Evolutionary conservation across 30 jellyfish, hydroid and myxozoan genomes (phyloP).

Genomic region (Pelagia noctiluca): DNA sequence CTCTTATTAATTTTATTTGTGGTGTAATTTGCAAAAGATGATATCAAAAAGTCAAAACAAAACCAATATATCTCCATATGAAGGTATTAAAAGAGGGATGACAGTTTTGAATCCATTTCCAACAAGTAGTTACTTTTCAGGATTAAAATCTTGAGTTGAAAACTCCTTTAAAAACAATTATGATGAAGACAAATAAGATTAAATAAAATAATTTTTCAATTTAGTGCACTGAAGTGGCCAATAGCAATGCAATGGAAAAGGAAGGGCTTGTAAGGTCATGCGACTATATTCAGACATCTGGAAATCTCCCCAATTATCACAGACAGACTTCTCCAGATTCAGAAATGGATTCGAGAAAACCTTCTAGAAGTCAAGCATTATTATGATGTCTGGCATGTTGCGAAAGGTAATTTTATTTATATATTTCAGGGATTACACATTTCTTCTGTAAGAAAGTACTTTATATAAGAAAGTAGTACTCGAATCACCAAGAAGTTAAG

Average conservation of each 20-base stretch:
- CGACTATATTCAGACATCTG: slow-evolving; percentile 7
- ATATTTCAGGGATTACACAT: too few relatives aligned
- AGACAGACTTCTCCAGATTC: slow-evolving; percentile 10
- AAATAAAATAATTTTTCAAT: neutral
- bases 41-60: too few relatives aligned
- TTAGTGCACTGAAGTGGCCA: too few relatives aligned
- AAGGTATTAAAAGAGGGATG: neutral
- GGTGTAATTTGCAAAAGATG: too few relatives aligned
- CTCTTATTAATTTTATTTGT: too few relatives aligned
- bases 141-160: too few relatives aligned
- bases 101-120: too few relatives aligned
- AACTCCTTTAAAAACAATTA: neutral
- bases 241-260: too few relatives aligned
- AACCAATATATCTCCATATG: neutral
- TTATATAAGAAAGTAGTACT: too few relatives aligned
- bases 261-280: slow-evolving; percentile 1
- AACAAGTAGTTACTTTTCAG: too few relatives aligned
- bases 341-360: slow-evolving; percentile 19
- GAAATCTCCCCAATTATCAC: slow-evolving; percentile 1
- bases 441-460: too few relatives aligned
- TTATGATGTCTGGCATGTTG: slow-evolving; percentile 19
- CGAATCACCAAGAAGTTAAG: too few relatives aligned
- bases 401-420: neutral
- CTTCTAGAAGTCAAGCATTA: slow-evolving; percentile 12
- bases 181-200: neutral